phyloP scores from a whole-genome alignment of 2,888 invertebrate species.

The Tryphoninae sp. region DNA sequence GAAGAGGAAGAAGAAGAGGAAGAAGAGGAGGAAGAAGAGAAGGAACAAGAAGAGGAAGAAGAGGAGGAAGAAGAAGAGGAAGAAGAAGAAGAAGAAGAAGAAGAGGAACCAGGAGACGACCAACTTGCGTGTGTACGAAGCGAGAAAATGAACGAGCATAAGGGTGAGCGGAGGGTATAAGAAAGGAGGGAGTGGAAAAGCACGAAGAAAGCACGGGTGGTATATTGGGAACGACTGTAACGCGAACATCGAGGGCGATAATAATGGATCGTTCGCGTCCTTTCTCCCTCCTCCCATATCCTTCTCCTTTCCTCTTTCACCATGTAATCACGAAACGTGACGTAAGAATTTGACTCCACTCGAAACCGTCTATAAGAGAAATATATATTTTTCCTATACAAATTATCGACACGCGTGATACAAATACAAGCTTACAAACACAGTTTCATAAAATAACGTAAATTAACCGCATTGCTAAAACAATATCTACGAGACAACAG shows the following conservation, averaged over 20 bases:
- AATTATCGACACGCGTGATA: no score
- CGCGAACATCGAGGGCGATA: conserved; percentile 57
- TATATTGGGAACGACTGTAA: conserved; percentile 66
- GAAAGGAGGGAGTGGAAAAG: conserved; percentile 36
- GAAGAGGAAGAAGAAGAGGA: conserved; percentile 13
- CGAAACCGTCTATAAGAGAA: no score
- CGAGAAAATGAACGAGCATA: conserved; percentile 56
- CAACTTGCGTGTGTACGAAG: conserved; percentile 10
- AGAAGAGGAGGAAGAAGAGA: conserved; percentile 5
- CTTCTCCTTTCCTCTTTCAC: conserved; percentile 1
- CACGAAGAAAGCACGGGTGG: conserved; percentile 51
- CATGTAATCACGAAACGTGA: conserved; percentile 11
- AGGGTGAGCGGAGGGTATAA: conserved; percentile 56
- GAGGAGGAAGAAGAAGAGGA: no score
- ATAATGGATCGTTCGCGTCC: conserved; percentile 65
- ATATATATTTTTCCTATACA: no score
- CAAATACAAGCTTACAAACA: no score
- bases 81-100: conserved; percentile 44
- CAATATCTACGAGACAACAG: neutral
- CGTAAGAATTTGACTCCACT: neutral
- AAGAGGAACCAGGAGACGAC: neutral
- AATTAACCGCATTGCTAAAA: neutral
- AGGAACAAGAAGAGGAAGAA: conserved; percentile 51
- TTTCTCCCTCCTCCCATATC: conserved; percentile 16
- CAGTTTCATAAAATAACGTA: no score